Base-by-base conservation (phyloP, 2,888 invertebrate species). In the Adelognathus sp. region DNA sequence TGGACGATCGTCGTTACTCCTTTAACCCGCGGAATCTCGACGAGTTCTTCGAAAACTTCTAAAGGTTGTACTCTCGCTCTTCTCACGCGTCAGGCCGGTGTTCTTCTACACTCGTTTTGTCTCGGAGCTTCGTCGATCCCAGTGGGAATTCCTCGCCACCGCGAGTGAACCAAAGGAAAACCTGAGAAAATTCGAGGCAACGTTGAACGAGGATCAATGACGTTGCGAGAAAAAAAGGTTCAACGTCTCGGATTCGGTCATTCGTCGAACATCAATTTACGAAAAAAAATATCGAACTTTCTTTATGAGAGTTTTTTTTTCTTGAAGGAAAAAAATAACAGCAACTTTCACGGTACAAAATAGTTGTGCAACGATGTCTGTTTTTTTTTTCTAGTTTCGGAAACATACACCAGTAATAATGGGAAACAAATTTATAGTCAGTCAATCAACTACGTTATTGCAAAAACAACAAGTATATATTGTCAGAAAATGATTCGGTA, bases 31-130 rank as follows among this genome's bases (percentile, higher is more conserved):
- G 80, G 76, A 80, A 80, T 80, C 79, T 56, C 54, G 52, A 66
- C 69, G 72, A 81, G 81, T 81, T 80, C 75, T 79, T 77, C 54
- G 74, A 79, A 81, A 77, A 75, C 74, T 64, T 75, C 71, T 39
- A 44, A 58, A 61, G 44, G 27, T 52, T 50, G 46, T 39, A 58
- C 44, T 60, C 58, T 58, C 67, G 67, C 52, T n/a, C 69, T 78
- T 81, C 74, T 56, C 79, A 79, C 79, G 77, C 69, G 71, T 33
- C 29, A 21, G 18, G 31, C 36, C 46, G 44, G 21, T 70, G 29
- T 69, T 50, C 58, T 56, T 21, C 29, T 67, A 24, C 66, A 9
- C 60, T 58, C 60, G 24, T 29, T 33, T 76, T 21, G 27, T 66
- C 36, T 24, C 36, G 60, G 67, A 39, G 33, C 61, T 39, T 14